A percentile compares a stretch with the other conserved stretches of the same genome.
These are phyloP conservation scores for Plecotus auritus DNA, from an alignment of 2,113 vertebrate genomes.

Conservation along the genomic window DNA sequence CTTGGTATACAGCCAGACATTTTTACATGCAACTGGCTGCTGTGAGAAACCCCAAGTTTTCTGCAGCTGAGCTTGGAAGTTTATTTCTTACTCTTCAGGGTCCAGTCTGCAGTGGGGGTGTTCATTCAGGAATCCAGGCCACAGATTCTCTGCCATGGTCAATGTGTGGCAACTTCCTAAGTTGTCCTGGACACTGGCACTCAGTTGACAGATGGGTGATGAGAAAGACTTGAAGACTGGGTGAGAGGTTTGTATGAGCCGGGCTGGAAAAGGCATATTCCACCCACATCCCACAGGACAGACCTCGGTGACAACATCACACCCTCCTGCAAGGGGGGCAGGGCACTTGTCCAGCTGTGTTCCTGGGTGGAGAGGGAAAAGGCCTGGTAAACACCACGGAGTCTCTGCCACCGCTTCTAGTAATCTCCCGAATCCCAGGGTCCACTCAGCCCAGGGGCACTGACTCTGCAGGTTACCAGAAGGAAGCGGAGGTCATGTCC, in stretches of 20 bases:
- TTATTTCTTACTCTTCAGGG: not conserved
- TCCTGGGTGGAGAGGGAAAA: not conserved
- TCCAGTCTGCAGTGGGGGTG: not conserved
- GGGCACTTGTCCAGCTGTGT: not conserved
- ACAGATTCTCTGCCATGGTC: not conserved
- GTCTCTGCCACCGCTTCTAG: not conserved
- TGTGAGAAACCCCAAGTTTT: not conserved
- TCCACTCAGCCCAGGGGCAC: accelerated
- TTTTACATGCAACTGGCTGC: not conserved
- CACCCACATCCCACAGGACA: not conserved
- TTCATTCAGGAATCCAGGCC: not conserved
- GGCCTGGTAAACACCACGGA: not conserved
- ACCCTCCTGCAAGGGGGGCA: not conserved
- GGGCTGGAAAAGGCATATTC: not conserved
- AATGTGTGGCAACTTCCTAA: not conserved
- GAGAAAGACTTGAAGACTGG: not conserved
- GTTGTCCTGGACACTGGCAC: not conserved
- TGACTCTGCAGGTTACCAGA: not conserved
- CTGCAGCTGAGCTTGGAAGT: not conserved
- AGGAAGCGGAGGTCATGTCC: not conserved
- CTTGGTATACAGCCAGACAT: not conserved
- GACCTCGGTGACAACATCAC: not conserved
- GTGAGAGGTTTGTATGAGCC: not conserved
- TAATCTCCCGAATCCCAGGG: not conserved
- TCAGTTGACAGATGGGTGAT: not conserved